Conservation (phyloP, 2,888 invertebrate genomes). For the Dorcus hopei region DNA sequence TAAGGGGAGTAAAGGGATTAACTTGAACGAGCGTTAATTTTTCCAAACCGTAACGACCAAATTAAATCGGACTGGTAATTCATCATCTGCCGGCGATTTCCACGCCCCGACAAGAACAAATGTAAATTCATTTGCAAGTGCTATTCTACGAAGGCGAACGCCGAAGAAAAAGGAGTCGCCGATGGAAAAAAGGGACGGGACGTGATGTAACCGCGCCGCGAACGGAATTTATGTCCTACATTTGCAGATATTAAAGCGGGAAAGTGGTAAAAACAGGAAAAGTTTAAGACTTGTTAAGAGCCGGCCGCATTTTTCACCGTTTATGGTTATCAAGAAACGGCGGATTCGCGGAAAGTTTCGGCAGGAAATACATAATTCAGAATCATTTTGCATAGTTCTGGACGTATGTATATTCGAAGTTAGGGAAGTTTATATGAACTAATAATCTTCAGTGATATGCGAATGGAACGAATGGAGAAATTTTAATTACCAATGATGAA, state of each 20-base stretch:
- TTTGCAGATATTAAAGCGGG: slow-evolving; percentile 44
- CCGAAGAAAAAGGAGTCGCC: slow-evolving; percentile 1
- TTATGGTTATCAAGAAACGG: slow-evolving; percentile 38
- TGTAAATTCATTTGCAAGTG: too few species aligned
- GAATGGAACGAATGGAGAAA: too few species aligned
- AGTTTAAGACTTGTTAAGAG: slow-evolving; percentile 42
- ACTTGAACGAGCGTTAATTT: too few species aligned
- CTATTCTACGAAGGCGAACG: too few species aligned
- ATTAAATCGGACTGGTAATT: too few species aligned
- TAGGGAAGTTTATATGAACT: too few species aligned
- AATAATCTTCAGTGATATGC: too few species aligned
- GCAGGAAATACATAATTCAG: slow-evolving; percentile 21
- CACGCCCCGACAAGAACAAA: too few species aligned
- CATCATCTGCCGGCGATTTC: too few species aligned
- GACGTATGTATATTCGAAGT: not conserved
- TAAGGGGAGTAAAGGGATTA: too few species aligned
- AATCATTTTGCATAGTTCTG: slow-evolving; percentile 12
- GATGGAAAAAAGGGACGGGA: not conserved
- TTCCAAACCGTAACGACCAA: too few species aligned
- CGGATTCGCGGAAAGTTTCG: slow-evolving; percentile 23
- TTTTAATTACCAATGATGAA: too few species aligned
- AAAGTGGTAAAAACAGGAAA: slow-evolving; percentile 41
- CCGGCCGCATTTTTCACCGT: slow-evolving; percentile 40
- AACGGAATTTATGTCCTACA: slow-evolving; percentile 42
- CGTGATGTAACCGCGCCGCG: not conserved